These are phyloP conservation scores for Agapornis roseicollis DNA, from an alignment of 2,113 vertebrate species.

Conservation along the genomic window DNA sequence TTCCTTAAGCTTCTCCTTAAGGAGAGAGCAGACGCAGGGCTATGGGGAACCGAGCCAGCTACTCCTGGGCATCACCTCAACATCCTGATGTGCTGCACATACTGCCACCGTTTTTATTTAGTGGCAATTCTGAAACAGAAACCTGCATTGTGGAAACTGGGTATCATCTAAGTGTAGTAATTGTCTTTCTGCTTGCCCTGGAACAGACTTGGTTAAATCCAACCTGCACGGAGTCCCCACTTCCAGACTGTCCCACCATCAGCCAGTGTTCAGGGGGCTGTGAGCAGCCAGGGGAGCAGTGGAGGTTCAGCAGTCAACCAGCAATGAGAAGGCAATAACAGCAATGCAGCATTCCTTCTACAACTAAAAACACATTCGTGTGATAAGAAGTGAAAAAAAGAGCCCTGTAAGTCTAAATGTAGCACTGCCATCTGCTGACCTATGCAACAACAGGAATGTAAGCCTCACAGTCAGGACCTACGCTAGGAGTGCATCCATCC, in stretches of 20 bases:
- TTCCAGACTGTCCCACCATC: neutral
- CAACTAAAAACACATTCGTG: neutral
- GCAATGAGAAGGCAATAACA: neutral
- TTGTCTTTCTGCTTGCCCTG: neutral
- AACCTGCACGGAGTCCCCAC: neutral
- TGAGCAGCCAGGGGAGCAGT: neutral
- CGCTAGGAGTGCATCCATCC: neutral
- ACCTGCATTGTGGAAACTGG: neutral
- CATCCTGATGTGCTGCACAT: neutral
- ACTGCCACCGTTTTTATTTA: neutral
- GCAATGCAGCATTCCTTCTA: slow-evolving; percentile 45
- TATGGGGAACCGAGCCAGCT: neutral
- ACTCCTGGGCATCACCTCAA: neutral
- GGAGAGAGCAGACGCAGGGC: neutral
- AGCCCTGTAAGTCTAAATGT: slow-evolving; percentile 46
- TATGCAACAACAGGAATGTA: slow-evolving; percentile 13
- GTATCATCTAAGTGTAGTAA: neutral
- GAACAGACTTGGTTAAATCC: neutral
- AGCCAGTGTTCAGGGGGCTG: neutral
- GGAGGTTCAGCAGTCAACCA: neutral
- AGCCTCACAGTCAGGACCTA: neutral
- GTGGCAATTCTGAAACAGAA: neutral
- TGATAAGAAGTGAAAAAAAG: neutral
- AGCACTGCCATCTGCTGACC: slow-evolving; percentile 69
- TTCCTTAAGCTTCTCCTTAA: neutral